Evolutionary conservation across 2,113 vertebrate species (phyloP), one percentile per base, ranked within the genome.

Genomic region (Seriola aureovittata): DNA sequence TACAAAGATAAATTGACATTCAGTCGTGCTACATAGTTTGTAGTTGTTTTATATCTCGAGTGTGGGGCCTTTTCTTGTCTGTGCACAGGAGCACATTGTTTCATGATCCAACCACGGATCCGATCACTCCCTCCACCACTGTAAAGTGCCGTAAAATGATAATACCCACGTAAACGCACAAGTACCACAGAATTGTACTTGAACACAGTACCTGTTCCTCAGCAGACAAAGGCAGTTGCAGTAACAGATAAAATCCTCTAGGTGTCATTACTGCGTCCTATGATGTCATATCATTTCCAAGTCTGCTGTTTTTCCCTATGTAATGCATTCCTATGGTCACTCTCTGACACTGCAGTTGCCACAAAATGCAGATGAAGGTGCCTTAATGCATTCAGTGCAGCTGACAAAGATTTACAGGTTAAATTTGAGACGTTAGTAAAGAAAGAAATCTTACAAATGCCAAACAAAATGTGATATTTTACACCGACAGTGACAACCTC

Each of bases 241-340:
- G 84, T 89, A 38, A 63, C 86, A 68, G 10, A 16, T 8, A 13
- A 1, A 11, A 1, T 77, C 85, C 94, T 81, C 78, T 85, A 90
- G 93, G 88, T 93, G 94, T 90, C 94, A 68, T 54, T 81, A 86
- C 86, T 86, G 81, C 54, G 78, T 0, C 72, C 78, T 29, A 93
- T 90, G 89, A 93, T 85, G 90, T 93, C 90, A 91, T 90, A 55
- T 87, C 52, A 82, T 76, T 64, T 52, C 66, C 57, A 3, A 29
- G 80, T 71, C 80, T 71, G 71, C 73, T 88, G 85, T 87, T 87
- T 84, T 90, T 71, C 80, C 89, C 62, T 71, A 19, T 57, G 71
- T 65, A 63, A 82, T 76, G 65, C 76, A 81, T 85, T 81, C 78
- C 78, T 48, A 8, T 54, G 55, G 77, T 79, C 23, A 11, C 76